Evolutionary conservation across 1,140 invertebrate species (phyloP).

Genomic region (Macrobrachium nipponense): DNA sequence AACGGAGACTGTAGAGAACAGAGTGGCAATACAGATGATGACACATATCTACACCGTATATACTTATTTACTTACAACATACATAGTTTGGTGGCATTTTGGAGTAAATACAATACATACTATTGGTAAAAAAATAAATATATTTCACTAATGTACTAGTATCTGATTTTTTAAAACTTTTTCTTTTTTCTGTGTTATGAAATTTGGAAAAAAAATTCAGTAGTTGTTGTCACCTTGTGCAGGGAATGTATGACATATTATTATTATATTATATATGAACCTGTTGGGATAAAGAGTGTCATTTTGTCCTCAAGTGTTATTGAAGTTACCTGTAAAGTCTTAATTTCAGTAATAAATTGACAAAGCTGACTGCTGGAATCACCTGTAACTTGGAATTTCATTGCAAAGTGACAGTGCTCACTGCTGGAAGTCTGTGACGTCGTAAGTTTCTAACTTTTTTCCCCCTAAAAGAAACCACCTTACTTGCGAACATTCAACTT

Average conservation of each 20-base stretch:
- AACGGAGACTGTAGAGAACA: background rate
- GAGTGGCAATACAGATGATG: background rate
- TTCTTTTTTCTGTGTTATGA: background rate
- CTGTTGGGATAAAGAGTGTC: no score
- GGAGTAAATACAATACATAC: slow-evolving; percentile 35
- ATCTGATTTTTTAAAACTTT: slow-evolving; percentile 27
- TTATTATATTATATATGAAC: no score
- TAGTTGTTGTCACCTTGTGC: slow-evolving; percentile 38
- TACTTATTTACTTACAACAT: background rate
- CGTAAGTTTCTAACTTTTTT: no score
- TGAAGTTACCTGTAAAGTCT: no score
- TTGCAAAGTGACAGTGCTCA: no score
- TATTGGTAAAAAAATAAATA: slow-evolving; percentile 61
- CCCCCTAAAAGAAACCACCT: no score
- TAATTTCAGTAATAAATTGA: no score
- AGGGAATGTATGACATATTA: background rate
- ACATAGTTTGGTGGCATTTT: slow-evolving; percentile 1
- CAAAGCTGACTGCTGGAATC: no score
- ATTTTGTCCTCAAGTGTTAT: no score
- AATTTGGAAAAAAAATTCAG: slow-evolving; percentile 38
- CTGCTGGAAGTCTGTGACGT: no score
- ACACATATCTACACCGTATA: background rate
- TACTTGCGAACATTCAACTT: no score
- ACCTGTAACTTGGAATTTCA: no score
- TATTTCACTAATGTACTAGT: slow-evolving; percentile 60